Conservation (phyloP, 1,140 invertebrate genomes). For the Belonocnema kinseyi region DNA sequence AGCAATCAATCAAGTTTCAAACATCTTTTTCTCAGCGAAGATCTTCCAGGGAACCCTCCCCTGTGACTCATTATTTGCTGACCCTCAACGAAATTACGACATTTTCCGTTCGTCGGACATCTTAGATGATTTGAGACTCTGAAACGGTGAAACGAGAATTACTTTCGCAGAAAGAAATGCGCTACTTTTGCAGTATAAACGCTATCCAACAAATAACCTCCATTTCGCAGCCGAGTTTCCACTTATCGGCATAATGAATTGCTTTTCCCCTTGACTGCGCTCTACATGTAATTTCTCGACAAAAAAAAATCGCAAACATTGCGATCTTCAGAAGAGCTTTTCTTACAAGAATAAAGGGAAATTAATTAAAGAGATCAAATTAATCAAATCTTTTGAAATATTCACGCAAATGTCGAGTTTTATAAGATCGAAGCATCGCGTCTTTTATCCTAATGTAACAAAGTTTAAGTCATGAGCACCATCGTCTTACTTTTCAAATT, state of each 20-base stretch:
- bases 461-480: too few species aligned
- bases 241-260: conserved; percentile 30
- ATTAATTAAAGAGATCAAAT: not conserved
- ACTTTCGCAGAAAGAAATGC: conserved; percentile 2
- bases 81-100: not conserved
- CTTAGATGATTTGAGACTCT: not conserved
- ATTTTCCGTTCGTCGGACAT: conserved; percentile 12
- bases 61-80: conserved; percentile 7
- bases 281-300: conserved; percentile 5
- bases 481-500: too few species aligned
- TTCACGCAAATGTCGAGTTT: not conserved
- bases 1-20: not conserved
- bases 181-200: conserved; percentile 11
- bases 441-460: too few species aligned
- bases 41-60: not conserved
- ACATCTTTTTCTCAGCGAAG: conserved; percentile 10
- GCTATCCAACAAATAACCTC: conserved; percentile 23
- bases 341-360: not conserved
- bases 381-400: not conserved
- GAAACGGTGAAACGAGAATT: not conserved
- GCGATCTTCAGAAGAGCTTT: not conserved
- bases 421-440: too few species aligned
- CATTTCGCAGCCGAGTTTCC: conserved; percentile 23
- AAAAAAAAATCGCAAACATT: conserved; percentile 7
- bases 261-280: conserved; percentile 25